A percentile compares a stretch with the other conserved stretches of the same genome.
phyloP scores from a whole-genome alignment of 2,797 vertebrate genomes.

The Mionectes olivaceus region DNA sequence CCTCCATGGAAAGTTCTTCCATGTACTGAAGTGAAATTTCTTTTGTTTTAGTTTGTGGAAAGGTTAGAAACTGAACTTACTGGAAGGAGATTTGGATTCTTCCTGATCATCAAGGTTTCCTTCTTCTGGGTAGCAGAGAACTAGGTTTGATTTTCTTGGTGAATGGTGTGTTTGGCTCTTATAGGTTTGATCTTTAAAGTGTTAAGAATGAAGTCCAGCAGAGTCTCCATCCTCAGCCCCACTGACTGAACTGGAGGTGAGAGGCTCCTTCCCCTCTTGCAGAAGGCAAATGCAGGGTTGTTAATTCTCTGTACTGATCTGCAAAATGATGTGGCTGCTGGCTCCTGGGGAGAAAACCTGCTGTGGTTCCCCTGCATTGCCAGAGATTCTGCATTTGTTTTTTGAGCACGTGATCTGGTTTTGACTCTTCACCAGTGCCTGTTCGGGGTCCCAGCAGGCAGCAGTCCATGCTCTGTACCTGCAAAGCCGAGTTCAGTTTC shows the following conservation, averaged over 20 bases:
- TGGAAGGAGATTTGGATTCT: not conserved
- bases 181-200: not conserved
- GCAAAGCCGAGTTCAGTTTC: not conserved
- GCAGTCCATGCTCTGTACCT: not conserved
- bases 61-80: not conserved
- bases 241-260: fast-evolving
- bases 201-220: not conserved
- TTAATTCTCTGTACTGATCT: not conserved
- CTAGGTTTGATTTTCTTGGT: not conserved
- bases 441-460: not conserved
- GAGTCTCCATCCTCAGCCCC: fast-evolving
- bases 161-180: not conserved
- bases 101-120: not conserved
- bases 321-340: not conserved
- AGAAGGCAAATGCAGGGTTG: not conserved
- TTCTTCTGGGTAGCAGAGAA: not conserved
- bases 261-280: not conserved
- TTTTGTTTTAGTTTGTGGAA: not conserved
- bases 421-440: fast-evolving
- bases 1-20: not conserved
- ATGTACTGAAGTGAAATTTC: not conserved
- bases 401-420: not conserved
- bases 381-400: not conserved
- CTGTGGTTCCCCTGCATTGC: fast-evolving
- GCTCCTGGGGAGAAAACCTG: not conserved